Evolutionary conservation across 2,797 vertebrate genomes (phyloP), one percentile per base, ranked within the genome.

Genomic region (Acanthurus lineatus): DNA sequence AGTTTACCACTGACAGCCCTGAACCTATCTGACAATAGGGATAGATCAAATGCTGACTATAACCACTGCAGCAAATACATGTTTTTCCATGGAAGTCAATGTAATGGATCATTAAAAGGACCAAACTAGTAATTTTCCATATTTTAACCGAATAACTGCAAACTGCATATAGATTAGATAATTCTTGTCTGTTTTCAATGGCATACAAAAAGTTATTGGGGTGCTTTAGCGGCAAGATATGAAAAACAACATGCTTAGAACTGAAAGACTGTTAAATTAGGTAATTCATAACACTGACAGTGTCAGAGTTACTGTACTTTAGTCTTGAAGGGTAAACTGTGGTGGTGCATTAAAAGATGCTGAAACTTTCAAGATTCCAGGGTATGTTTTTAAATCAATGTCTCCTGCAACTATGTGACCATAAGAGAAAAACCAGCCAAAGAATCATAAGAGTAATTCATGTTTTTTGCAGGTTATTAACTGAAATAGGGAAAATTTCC

Each of bases 1-100:
- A 88, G 78, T 92, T 91, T 87, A 86, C 81, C 71, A 81, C 64
- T 38, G 90, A 77, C 77, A 76, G 79, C 61, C 67, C 57, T 61
- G 59, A 85, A 86, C 66, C 62, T 75, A 70, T 88, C 61, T 61
- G 82, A 90, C 88, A 89, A 90, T 65, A 58, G 79, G 42, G 59
- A 75, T 32, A 42, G 79, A 84, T 88, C 68, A 78, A 71, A 88
- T 11, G 77, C 81, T 75, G 69, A 88, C 66, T n/a, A 48, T 60
- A 66, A 82, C 54, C 2, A 11, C 57, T 22, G 51, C 63, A 58
- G 77, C 38, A 77, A 68, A 81, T 71, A 60, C 53, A 53, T 62
- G 63, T 60, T 84, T 81, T 78, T 77, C 42, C 75, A 67, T 61
- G 69, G 14, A 78, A 69, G 47, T 20, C 53, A 3, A 51, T 32